Conservation (phyloP, 2,888 invertebrate genomes). For the Volucella inflata region DNA sequence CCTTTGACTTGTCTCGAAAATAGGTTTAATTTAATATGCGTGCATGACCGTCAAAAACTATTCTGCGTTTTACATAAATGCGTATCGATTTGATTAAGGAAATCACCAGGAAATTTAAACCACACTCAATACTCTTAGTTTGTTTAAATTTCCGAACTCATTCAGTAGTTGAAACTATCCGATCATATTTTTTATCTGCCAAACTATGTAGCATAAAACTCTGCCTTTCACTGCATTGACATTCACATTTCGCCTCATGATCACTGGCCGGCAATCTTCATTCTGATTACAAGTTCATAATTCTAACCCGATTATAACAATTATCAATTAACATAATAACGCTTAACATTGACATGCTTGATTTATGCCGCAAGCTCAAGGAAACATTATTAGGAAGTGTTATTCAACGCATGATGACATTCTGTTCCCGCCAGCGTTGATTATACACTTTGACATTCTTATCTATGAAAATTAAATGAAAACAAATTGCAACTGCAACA, state of each 20-base stretch:
- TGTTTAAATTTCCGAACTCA: no score
- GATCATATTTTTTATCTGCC: no score
- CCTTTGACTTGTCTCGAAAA: no score
- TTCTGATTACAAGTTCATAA: no score
- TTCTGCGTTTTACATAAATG: no score
- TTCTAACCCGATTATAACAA: neutral
- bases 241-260: neutral
- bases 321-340: conserved; percentile 41
- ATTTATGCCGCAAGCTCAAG: conserved; percentile 46
- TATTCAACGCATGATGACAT: conserved; percentile 42
- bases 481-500: conserved; percentile 68
- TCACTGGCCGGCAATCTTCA: neutral
- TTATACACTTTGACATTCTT: conserved; percentile 38
- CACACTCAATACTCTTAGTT: no score
- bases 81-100: no score
- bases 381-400: conserved; percentile 46
- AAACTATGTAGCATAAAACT: neutral
- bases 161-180: no score
- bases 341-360: conserved; percentile 46
- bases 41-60: no score
- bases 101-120: no score
- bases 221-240: neutral
- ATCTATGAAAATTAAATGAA: conserved; percentile 63
- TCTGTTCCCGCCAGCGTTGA: conserved; percentile 12
- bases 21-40: no score